Evolutionary conservation across 2,113 vertebrate species (phyloP).

Genomic region (Lepisosteus osseus): DNA sequence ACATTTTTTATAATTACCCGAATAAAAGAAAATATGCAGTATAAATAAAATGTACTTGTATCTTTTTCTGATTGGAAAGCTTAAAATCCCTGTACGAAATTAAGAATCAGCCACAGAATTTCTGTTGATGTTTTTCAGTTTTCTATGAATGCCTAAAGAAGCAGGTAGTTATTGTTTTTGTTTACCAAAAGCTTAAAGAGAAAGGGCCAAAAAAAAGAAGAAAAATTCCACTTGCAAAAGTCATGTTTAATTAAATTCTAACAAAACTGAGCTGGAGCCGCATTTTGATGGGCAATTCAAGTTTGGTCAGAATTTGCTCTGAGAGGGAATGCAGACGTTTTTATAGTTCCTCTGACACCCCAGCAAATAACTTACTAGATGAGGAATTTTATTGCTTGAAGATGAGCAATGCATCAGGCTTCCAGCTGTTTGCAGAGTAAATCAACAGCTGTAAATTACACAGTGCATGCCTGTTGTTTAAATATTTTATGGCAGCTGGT

Average conservation of each 20-base stretch:
- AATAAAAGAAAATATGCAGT: too few species aligned
- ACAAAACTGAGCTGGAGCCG: background rate
- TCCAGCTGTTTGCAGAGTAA: slow-evolving; percentile 31
- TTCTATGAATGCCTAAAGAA: too few species aligned
- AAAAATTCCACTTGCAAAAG: background rate
- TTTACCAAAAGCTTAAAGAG: too few species aligned
- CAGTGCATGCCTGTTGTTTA: slow-evolving; percentile 1
- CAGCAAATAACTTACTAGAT: slow-evolving; percentile 9
- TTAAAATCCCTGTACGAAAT: background rate
- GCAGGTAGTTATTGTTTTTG: too few species aligned
- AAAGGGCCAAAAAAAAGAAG: background rate
- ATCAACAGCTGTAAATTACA: slow-evolving; percentile 10
- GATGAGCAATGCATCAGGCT: background rate
- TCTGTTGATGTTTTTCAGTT: background rate
- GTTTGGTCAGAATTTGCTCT: background rate
- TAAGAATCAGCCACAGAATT: background rate
- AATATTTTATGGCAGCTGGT: slow-evolving; percentile 10
- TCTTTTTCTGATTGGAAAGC: too few species aligned
- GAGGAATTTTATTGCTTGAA: slow-evolving; percentile 3
- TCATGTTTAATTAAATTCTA: background rate
- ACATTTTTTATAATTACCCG: too few species aligned
- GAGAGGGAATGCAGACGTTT: slow-evolving; percentile 2
- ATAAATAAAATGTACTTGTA: too few species aligned
- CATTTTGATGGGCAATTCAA: background rate
- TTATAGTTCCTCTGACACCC: slow-evolving; percentile 1